phyloP scores from a whole-genome alignment of 2,113 vertebrate genomes.

The Coptodon rendalli region DNA sequence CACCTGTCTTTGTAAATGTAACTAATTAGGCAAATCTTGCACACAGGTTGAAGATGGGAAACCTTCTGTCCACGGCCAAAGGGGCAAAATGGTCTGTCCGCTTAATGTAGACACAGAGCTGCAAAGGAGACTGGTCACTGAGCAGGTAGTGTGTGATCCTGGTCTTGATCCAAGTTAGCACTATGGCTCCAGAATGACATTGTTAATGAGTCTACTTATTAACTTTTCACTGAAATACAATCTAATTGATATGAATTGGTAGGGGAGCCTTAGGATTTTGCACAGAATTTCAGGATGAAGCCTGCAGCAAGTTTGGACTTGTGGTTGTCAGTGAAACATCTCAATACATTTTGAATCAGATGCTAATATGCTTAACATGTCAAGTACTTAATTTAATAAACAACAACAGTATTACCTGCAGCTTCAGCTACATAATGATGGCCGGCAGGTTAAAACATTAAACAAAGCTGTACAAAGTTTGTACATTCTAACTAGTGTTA shows the following conservation, averaged over 20 bases:
- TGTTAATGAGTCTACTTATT: not conserved
- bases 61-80: not conserved
- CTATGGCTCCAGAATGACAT: not conserved
- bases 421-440: not conserved
- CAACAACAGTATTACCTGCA: not conserved
- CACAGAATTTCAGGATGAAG: not conserved
- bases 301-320: not conserved
- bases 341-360: not conserved
- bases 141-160: conserved; percentile 62
- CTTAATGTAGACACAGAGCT: conserved; percentile 34
- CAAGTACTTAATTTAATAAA: not conserved
- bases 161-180: not conserved
- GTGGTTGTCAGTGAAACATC: not conserved
- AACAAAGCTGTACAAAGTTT: not conserved
- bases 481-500: not conserved
- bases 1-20: not conserved
- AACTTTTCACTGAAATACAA: not conserved
- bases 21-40: not conserved
- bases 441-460: not conserved
- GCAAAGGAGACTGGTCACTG: conserved; percentile 71
- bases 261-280: not conserved
- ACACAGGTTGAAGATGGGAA: conserved; percentile 42
- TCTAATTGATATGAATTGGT: not conserved
- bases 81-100: not conserved
- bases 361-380: not conserved